Percentiles rank a stretch among this genome's conserved stretches.
Evolutionary conservation across 2,797 vertebrate genomes (phyloP).

Genomic region (Meda fulgida): DNA sequence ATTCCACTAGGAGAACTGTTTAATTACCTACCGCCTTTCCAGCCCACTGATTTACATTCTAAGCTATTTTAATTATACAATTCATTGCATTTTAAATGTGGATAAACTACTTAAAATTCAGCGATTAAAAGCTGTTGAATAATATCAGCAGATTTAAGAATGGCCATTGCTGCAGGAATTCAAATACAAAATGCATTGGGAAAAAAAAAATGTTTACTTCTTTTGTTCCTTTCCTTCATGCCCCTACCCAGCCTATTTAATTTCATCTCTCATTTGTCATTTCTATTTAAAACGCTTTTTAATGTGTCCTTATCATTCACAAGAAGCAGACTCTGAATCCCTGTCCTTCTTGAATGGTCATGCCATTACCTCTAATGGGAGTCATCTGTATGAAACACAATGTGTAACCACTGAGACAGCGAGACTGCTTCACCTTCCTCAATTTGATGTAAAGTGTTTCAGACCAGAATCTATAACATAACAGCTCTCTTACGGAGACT

Average conservation of each 20-base stretch:
- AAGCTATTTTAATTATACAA: conserved; percentile 88
- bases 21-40: conserved; percentile 85
- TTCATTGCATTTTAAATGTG: conserved; percentile 89
- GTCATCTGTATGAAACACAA: conserved; percentile 67
- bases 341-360: conserved; percentile 61
- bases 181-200: conserved; percentile 29
- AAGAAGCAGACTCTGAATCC: conserved; percentile 62
- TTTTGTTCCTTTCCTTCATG: conserved; percentile 1
- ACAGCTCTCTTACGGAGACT: background rate
- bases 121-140: conserved; percentile 85
- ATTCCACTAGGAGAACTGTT: conserved; percentile 77
- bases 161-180: conserved; percentile 62
- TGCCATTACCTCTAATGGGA: conserved; percentile 66
- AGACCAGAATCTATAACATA: conserved; percentile 11
- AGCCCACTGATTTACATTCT: conserved; percentile 88
- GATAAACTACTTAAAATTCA: conserved; percentile 86
- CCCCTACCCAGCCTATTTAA: background rate
- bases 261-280: conserved; percentile 61
- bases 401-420: conserved; percentile 31
- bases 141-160: conserved; percentile 80
- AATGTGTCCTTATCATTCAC: conserved; percentile 66
- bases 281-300: conserved; percentile 57
- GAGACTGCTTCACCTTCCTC: conserved; percentile 52
- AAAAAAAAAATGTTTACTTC: conserved; percentile 23
- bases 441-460: background rate